Percentiles rank a stretch among this genome's conserved stretches.
Conservation (phyloP, 1,140 invertebrate genomes). For the Pemphigus obesinymphae region DNA sequence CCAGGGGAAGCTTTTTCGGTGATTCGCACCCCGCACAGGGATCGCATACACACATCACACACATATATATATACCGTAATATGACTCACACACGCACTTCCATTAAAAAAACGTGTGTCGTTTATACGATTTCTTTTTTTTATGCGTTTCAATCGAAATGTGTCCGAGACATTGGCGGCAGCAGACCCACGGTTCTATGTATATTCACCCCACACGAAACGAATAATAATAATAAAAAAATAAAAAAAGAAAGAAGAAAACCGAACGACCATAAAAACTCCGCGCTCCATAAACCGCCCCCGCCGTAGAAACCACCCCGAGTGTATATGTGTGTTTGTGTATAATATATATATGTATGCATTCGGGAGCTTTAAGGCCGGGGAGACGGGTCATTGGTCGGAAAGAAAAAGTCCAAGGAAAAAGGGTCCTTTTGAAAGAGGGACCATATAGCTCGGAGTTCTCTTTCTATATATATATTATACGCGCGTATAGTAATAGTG, state of each 20-base stretch:
- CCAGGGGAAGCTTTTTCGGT: background rate
- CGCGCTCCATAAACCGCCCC: conserved; percentile 34
- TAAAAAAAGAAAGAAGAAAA: background rate
- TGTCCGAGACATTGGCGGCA: background rate
- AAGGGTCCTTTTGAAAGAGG: conserved; percentile 36
- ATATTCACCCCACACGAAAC: conserved; percentile 6
- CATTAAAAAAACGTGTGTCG: conserved; percentile 16
- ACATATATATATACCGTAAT: background rate
- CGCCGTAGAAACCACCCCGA: conserved; percentile 1
- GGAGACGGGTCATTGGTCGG: conserved; percentile 39
- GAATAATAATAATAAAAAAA: conserved; percentile 9
- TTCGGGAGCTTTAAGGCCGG: conserved; percentile 19
- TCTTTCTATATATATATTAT: background rate
- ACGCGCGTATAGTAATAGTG: background rate
- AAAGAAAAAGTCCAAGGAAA: conserved; percentile 38
- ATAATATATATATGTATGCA: background rate
- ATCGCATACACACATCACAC: background rate
- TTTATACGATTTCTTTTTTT: conserved; percentile 8
- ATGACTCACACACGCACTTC: conserved; percentile 17
- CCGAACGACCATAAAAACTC: conserved; percentile 31
- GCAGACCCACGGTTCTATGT: no score
- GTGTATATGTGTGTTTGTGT: background rate
- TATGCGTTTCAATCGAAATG: conserved; percentile 29
- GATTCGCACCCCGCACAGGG: background rate
- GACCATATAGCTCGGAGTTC: background rate